A percentile compares a stretch with the other conserved stretches of the same genome.
Conservation (phyloP, 64 coral and sea anemone species). For the Stichodactyla mertensii region DNA sequence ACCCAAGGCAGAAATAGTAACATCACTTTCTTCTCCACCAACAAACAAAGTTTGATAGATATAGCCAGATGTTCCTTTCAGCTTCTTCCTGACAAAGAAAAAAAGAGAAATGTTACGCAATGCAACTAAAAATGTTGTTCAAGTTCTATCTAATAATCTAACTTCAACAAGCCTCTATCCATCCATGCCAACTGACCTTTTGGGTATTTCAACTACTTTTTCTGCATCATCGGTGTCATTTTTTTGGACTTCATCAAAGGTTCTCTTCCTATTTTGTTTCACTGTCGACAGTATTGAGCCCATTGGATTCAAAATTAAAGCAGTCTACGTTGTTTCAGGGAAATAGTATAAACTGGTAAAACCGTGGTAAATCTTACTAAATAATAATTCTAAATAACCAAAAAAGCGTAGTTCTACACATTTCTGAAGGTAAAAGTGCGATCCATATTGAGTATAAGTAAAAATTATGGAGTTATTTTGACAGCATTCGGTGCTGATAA, state of each 20-base stretch:
- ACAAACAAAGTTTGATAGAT: constrained; percentile 95
- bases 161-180: too few species aligned
- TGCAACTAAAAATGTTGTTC: not conserved
- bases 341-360: not conserved
- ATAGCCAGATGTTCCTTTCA: constrained; percentile 83
- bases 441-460: not conserved
- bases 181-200: constrained; percentile 12
- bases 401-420: not conserved
- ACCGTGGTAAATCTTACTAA: not conserved
- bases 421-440: not conserved
- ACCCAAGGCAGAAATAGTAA: constrained; percentile 93
- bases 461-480: not conserved
- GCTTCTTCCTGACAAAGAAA: constrained; percentile 65
- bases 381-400: not conserved
- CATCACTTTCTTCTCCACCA: constrained; percentile 90
- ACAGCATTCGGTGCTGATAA: not conserved
- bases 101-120: not conserved
- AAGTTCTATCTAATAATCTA: too few species aligned
- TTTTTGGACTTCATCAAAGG: not conserved
- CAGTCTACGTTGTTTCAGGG: not conserved
- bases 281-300: constrained; percentile 10
- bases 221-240: constrained; percentile 18
- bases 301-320: not conserved
- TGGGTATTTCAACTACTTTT: constrained; percentile 36
- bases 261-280: not conserved